phyloP scores from a whole-genome alignment of 2,113 vertebrate genomes.

The Isichthys henryi region DNA sequence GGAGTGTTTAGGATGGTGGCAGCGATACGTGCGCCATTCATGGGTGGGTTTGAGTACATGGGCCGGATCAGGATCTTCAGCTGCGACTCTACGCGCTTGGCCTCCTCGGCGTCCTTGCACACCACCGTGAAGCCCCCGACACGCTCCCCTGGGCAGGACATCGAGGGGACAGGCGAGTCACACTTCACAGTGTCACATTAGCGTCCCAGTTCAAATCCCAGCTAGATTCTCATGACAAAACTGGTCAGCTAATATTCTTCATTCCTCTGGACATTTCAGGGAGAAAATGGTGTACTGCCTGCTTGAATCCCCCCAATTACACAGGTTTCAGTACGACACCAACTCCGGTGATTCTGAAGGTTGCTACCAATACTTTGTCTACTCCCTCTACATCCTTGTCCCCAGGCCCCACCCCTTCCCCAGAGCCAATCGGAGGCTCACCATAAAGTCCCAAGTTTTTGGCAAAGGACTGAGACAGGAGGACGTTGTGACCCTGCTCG shows the following conservation, averaged over 20 bases:
- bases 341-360: neutral
- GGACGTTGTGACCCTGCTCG: constrained; percentile 81
- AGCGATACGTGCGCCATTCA: constrained; percentile 90
- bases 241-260: neutral
- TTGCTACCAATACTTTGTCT: neutral
- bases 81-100: constrained; percentile 91
- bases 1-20: constrained; percentile 78
- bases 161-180: neutral
- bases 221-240: neutral
- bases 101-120: constrained; percentile 81
- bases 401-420: neutral
- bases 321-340: neutral
- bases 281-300: neutral
- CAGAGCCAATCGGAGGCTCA: constrained; percentile 53
- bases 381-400: neutral
- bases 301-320: neutral
- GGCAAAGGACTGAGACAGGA: constrained; percentile 88
- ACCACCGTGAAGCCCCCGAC: constrained; percentile 87
- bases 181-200: neutral
- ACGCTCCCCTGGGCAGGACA: constrained; percentile 73
- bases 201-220: neutral
- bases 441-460: constrained; percentile 99
- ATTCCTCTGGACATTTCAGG: neutral
- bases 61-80: constrained; percentile 96
- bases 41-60: constrained; percentile 93